Conservation (phyloP, 2,888 invertebrate species). For the Gisinianus flammeolus region DNA sequence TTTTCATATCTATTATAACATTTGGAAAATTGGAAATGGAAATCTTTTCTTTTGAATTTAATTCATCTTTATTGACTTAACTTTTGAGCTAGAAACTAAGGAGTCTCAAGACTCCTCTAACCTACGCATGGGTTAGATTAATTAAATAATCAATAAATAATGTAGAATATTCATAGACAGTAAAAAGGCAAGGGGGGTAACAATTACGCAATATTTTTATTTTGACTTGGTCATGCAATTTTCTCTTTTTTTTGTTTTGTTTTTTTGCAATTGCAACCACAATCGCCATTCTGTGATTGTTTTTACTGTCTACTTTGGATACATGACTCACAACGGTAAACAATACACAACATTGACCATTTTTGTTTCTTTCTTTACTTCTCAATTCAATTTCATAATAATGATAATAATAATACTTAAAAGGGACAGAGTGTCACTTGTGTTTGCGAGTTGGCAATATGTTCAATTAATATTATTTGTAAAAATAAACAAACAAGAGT, state of each 20-base stretch:
- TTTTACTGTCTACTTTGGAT: neutral
- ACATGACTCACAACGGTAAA: no score
- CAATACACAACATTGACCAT: no score
- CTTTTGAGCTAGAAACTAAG: conserved; percentile 33
- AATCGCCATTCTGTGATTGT: neutral
- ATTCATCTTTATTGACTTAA: conserved; percentile 36
- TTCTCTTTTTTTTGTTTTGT: no score
- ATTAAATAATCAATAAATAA: neutral
- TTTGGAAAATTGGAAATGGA: no score
- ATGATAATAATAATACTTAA: no score
- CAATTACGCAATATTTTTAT: conserved; percentile 2
- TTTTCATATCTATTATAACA: neutral
- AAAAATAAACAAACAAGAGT: no score
- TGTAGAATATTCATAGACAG: neutral
- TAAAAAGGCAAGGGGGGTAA: conserved; percentile 22
- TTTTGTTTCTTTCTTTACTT: no score
- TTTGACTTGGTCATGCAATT: neutral
- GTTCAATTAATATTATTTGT: no score
- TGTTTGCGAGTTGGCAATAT: no score
- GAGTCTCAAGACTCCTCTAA: conserved; percentile 29
- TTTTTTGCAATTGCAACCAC: conserved; percentile 9
- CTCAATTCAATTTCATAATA: no score
- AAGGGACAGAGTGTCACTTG: no score
- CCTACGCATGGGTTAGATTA: conserved; percentile 29
- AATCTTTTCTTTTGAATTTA: neutral